Conservation (phyloP, 2,797 vertebrate species). For the Halcyon chelicuti region DNA sequence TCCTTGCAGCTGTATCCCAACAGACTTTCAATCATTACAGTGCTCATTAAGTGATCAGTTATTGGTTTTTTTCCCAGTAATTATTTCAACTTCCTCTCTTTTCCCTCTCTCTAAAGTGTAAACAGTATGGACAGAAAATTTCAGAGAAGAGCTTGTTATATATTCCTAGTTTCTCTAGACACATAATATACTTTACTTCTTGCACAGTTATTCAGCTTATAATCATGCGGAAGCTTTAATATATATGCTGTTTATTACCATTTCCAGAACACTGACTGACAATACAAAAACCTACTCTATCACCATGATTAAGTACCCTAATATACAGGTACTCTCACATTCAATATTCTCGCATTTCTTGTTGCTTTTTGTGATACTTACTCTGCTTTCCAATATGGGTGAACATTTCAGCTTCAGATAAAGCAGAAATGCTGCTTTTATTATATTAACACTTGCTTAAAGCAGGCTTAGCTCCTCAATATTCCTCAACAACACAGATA, state of each 20-base stretch:
- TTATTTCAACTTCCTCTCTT: neutral
- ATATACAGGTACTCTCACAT: neutral
- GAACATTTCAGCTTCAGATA: neutral
- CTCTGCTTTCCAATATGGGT: fast-evolving
- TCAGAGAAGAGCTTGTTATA: neutral
- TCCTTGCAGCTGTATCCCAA: neutral
- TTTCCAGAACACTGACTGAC: neutral
- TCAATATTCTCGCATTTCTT: neutral
- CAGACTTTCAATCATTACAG: neutral
- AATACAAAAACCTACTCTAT: neutral
- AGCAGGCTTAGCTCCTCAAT: neutral
- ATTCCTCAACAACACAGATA: neutral
- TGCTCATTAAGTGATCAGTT: neutral
- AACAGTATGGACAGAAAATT: neutral
- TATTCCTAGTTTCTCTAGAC: neutral
- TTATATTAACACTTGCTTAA: neutral
- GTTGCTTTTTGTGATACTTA: neutral
- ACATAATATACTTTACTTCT: neutral
- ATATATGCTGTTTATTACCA: neutral
- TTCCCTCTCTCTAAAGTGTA: neutral
- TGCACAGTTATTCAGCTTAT: neutral
- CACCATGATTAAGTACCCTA: neutral
- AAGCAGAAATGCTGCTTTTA: neutral
- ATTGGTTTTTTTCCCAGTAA: neutral
- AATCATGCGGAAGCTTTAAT: neutral